Percentiles rank a stretch among this genome's conserved stretches.
phyloP scores from a whole-genome alignment of 2,797 vertebrate genomes.

The Sebastes trivittatus region DNA sequence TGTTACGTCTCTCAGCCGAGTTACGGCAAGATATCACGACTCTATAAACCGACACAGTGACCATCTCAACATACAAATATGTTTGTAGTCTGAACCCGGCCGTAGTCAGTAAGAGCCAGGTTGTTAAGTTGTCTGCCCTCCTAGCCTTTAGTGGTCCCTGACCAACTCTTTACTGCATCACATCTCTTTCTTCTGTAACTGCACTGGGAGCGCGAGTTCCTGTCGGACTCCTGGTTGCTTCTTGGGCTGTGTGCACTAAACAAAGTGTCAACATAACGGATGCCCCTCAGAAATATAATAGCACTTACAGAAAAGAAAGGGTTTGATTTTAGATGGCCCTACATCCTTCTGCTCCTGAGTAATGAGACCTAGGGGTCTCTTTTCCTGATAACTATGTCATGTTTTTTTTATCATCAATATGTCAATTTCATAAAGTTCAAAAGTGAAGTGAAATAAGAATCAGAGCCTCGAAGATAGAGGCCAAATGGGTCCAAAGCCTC shows the following conservation, averaged over 20 bases:
- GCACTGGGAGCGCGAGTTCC: background rate
- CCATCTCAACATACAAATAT: background rate
- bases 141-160: background rate
- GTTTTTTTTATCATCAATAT: background rate
- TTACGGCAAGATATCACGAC: background rate
- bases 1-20: background rate
- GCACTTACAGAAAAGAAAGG: conserved; percentile 50
- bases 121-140: background rate
- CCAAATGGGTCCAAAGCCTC: background rate
- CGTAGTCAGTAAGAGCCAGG: background rate
- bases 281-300: conserved; percentile 59
- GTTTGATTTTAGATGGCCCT: conserved; percentile 56
- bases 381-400: background rate
- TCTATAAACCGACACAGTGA: background rate
- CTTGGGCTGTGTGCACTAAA: background rate
- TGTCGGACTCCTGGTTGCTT: background rate
- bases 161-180: background rate
- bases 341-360: background rate
- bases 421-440: background rate
- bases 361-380: background rate
- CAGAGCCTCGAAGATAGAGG: background rate
- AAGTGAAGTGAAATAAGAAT: background rate
- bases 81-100: background rate
- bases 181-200: background rate
- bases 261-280: conserved; percentile 66